These are phyloP conservation scores for Platycheirus rosarum DNA, from an alignment of 2,888 invertebrate species.

Conservation along the genomic window DNA sequence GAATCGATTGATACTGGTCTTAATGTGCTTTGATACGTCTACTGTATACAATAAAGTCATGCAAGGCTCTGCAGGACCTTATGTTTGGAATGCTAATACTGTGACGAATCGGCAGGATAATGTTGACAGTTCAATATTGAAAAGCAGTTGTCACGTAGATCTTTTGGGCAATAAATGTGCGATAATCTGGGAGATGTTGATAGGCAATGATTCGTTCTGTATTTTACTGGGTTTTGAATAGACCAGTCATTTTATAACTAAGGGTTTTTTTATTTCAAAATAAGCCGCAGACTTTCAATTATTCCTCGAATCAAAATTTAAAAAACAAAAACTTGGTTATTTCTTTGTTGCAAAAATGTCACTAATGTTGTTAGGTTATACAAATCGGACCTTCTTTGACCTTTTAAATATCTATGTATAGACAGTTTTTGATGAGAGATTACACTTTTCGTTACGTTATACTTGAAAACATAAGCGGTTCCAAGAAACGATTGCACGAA, in stretches of 20 bases:
- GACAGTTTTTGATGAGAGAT: too few relatives aligned
- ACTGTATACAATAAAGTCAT: conserved; percentile 29
- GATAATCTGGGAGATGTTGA: conserved; percentile 34
- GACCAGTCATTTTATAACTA: not conserved
- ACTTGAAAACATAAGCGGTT: too few relatives aligned
- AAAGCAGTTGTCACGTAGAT: conserved; percentile 61
- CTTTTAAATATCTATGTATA: too few relatives aligned
- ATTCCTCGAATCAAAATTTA: too few relatives aligned
- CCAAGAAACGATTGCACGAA: too few relatives aligned
- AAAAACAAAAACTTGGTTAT: too few relatives aligned
- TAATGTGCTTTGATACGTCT: conserved; percentile 70
- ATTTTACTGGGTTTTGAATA: not conserved
- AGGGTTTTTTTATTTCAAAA: not conserved
- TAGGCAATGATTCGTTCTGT: conserved; percentile 1
- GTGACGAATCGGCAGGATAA: conserved; percentile 55
- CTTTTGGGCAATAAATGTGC: conserved; percentile 31
- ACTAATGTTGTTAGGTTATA: too few relatives aligned
- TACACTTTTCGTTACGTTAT: too few relatives aligned
- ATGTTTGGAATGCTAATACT: conserved; percentile 43
- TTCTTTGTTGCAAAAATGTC: too few relatives aligned
- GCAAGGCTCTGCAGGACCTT: conserved; percentile 19
- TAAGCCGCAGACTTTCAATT: not conserved
- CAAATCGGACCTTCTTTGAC: too few relatives aligned
- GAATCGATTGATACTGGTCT: conserved; percentile 79
- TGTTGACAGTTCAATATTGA: conserved; percentile 59